Percentiles rank a stretch among this genome's conserved stretches.
Conservation (phyloP, 1,140 invertebrate genomes). For the Aphidius gifuensis region DNA sequence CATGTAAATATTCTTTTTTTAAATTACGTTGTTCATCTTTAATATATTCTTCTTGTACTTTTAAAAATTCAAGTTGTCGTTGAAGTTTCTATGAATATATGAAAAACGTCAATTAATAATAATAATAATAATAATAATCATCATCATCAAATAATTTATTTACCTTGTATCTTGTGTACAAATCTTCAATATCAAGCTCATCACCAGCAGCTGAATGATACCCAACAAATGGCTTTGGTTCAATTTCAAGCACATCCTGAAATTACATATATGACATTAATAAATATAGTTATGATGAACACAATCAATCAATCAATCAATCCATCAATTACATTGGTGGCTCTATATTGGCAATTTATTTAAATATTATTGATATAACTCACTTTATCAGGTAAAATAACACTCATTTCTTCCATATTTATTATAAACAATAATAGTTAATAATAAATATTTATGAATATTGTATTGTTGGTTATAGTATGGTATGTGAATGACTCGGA, state of each 20-base stretch:
- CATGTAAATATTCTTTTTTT: slow-evolving; percentile 96
- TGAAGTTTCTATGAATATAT: slow-evolving; percentile 76
- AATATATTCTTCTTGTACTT: slow-evolving; percentile 98
- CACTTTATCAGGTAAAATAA: slow-evolving; percentile 70
- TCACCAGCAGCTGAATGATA: slow-evolving; percentile 60
- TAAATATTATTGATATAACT: slow-evolving; percentile 18
- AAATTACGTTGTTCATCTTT: slow-evolving; percentile 98
- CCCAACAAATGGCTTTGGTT: slow-evolving; percentile 59
- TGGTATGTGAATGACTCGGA: too few species aligned
- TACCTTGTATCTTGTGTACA: slow-evolving; percentile 94
- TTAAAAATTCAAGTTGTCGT: slow-evolving; percentile 91
- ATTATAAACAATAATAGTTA: background rate
- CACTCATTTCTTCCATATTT: slow-evolving; percentile 68
- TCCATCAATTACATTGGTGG: too few species aligned
- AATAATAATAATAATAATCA: slow-evolving; percentile 14
- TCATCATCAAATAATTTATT: background rate
- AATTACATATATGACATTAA: slow-evolving; percentile 16
- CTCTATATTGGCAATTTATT: too few species aligned
- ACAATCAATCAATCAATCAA: background rate
- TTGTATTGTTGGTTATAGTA: too few species aligned
- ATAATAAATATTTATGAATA: too few species aligned
- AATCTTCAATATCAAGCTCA: slow-evolving; percentile 82
- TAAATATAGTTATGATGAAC: slow-evolving; percentile 10
- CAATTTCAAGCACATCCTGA: slow-evolving; percentile 62
- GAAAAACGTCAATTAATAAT: slow-evolving; percentile 22